phyloP scores from a whole-genome alignment of 92 coral and sea anemone genomes.

The Meandrina meandrites region DNA sequence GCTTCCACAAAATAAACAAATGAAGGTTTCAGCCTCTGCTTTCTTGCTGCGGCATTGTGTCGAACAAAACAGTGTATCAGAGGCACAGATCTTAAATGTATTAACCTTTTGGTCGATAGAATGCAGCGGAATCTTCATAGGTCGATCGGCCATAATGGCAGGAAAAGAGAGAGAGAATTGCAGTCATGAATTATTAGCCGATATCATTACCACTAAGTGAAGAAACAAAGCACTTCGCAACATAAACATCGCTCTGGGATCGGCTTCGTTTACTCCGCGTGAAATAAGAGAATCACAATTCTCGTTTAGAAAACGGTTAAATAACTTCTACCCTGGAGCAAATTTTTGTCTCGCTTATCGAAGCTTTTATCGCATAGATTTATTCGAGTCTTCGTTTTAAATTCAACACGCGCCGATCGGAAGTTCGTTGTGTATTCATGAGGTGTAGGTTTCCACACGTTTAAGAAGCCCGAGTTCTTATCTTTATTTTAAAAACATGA shows the following conservation, averaged over 20 bases:
- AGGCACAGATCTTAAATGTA: not conserved
- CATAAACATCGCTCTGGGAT: conserved; percentile 12
- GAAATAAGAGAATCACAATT: not conserved
- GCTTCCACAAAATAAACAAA: not conserved
- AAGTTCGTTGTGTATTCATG: conserved; percentile 19
- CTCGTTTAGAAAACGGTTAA: not conserved
- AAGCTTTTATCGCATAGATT: not conserved
- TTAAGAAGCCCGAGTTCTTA: not conserved
- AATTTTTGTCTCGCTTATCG: not conserved
- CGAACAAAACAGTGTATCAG: not conserved
- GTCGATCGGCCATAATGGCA: not conserved
- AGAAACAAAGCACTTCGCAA: conserved; percentile 24
- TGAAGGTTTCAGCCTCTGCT: not conserved
- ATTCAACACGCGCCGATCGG: conserved; percentile 27
- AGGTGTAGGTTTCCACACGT: conserved; percentile 7
- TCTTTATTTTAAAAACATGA: not conserved
- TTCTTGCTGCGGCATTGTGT: not conserved
- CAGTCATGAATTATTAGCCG: not conserved
- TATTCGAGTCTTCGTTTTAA: not conserved
- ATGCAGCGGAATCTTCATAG: not conserved
- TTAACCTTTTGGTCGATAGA: not conserved
- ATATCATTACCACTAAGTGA: conserved; percentile 11
- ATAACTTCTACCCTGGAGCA: not conserved
- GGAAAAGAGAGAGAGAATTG: not conserved
- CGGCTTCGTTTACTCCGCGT: not conserved